These are phyloP conservation scores for Archips xylosteana DNA, from an alignment of 2,888 invertebrate species.

Conservation along the genomic window DNA sequence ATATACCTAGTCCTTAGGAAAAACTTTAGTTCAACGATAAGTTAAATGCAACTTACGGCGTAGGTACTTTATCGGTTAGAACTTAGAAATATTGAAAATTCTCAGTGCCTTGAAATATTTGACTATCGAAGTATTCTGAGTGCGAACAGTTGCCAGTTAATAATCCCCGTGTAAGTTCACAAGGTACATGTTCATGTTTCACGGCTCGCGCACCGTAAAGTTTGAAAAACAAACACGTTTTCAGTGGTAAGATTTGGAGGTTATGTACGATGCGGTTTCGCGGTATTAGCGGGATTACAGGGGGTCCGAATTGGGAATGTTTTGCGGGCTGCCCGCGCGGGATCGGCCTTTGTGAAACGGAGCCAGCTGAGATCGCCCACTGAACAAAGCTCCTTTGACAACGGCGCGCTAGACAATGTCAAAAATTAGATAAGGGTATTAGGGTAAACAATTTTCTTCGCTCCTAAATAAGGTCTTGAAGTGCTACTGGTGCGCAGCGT, in stretches of 20 bases:
- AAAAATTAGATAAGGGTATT: slow-evolving; percentile 41
- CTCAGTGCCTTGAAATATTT: neutral
- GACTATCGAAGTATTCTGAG: neutral
- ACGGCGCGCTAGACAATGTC: slow-evolving; percentile 43
- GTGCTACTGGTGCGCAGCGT: neutral
- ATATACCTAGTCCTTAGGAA: too few species aligned
- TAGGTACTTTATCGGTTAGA: too few species aligned
- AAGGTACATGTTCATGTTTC: neutral
- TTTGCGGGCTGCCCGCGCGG: slow-evolving; percentile 58
- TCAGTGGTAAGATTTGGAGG: slow-evolving; percentile 56
- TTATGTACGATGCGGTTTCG: slow-evolving; percentile 61
- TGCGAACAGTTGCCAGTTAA: neutral
- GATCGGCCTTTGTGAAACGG: slow-evolving; percentile 55
- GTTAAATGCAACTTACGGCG: too few species aligned
- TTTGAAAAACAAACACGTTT: slow-evolving; percentile 37
- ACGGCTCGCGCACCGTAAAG: slow-evolving; percentile 16
- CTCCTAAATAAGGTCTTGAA: slow-evolving; percentile 20
- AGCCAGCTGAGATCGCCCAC: slow-evolving; percentile 57
- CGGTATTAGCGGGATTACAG: slow-evolving; percentile 63
- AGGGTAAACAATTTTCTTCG: slow-evolving; percentile 30
- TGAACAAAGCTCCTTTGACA: slow-evolving; percentile 54
- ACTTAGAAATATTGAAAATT: neutral
- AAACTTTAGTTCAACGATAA: too few species aligned
- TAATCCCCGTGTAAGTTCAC: neutral
- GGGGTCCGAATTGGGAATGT: slow-evolving; percentile 59